Evolutionary conservation across 2,113 vertebrate species (phyloP).

Genomic region (Cyprinodon brontotheroides): DNA sequence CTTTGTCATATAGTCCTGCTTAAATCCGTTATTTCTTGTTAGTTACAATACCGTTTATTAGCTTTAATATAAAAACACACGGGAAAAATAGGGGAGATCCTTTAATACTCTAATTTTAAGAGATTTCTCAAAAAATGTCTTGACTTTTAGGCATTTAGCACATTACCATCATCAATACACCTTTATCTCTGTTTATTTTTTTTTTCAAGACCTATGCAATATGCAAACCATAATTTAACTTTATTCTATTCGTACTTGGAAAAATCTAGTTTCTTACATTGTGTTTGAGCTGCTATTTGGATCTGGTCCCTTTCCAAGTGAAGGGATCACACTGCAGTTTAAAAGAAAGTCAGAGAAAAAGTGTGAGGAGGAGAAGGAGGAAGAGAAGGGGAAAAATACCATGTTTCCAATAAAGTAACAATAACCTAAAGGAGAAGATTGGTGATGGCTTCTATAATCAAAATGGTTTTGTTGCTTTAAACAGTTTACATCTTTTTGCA

Average conservation of each 20-base stretch:
- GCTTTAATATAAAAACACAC: conserved; percentile 28
- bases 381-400: conserved; percentile 41
- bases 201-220: conserved; percentile 33
- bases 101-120: conserved; percentile 19
- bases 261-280: conserved; percentile 77
- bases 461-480: conserved; percentile 15
- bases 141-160: conserved; percentile 7
- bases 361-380: conserved; percentile 62
- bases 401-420: conserved; percentile 61
- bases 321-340: conserved; percentile 77
- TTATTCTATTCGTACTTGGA: conserved; percentile 55
- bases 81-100: conserved; percentile 12
- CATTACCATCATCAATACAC: conserved; percentile 26
- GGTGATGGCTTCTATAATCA: conserved; percentile 24
- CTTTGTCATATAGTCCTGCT: conserved; percentile 40
- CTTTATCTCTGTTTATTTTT: conserved; percentile 23
- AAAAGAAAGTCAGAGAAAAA: conserved; percentile 76
- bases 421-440: conserved; percentile 31
- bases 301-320: conserved; percentile 76
- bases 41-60: conserved; percentile 27
- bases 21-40: conserved; percentile 29
- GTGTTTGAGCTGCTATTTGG: conserved; percentile 80
- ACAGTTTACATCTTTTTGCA: conserved; percentile 33
- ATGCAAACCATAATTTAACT: conserved; percentile 37
- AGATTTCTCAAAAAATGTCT: conserved; percentile 9